Conservation (phyloP, 1,140 invertebrate genomes). For the Listronotus bonariensis region DNA sequence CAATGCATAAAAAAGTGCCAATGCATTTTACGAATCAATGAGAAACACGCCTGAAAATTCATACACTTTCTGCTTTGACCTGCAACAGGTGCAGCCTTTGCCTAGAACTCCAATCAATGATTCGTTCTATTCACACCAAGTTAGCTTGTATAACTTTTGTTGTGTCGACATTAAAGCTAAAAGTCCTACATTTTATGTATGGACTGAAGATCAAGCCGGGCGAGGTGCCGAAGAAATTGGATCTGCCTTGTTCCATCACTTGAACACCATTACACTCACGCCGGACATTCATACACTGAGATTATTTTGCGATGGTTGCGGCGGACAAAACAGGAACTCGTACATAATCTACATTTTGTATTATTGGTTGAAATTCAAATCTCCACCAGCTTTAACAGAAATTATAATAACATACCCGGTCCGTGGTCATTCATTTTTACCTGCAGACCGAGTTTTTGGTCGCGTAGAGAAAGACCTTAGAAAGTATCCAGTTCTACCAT, state of each 20-base stretch:
- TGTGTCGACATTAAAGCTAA: not conserved
- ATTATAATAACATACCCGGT: slow-evolving; percentile 46
- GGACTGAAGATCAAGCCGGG: not conserved
- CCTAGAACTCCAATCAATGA: not conserved
- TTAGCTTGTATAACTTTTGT: slow-evolving; percentile 3
- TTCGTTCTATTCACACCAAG: not conserved
- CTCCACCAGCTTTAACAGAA: slow-evolving; percentile 32
- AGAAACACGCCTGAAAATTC: not conserved
- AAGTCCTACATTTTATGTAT: not conserved
- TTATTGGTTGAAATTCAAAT: slow-evolving; percentile 38
- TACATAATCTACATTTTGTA: slow-evolving; percentile 39
- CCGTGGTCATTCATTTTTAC: slow-evolving; percentile 47
- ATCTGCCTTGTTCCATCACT: not conserved
- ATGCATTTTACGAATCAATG: not conserved
- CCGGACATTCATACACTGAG: slow-evolving; percentile 1
- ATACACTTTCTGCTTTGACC: not conserved
- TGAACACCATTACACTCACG: not conserved
- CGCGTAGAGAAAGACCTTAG: slow-evolving; percentile 45
- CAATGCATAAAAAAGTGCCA: slow-evolving; percentile 2
- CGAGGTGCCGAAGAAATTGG: slow-evolving; percentile 1
- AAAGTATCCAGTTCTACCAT: not conserved
- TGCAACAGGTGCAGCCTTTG: too few relatives aligned
- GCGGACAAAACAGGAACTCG: slow-evolving; percentile 45
- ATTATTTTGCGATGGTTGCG: slow-evolving; percentile 46
- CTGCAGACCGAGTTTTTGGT: slow-evolving; percentile 48